These are phyloP conservation scores for Babyrousa celebensis DNA, from an alignment of 2,797 vertebrate species.

Conservation along the genomic window DNA sequence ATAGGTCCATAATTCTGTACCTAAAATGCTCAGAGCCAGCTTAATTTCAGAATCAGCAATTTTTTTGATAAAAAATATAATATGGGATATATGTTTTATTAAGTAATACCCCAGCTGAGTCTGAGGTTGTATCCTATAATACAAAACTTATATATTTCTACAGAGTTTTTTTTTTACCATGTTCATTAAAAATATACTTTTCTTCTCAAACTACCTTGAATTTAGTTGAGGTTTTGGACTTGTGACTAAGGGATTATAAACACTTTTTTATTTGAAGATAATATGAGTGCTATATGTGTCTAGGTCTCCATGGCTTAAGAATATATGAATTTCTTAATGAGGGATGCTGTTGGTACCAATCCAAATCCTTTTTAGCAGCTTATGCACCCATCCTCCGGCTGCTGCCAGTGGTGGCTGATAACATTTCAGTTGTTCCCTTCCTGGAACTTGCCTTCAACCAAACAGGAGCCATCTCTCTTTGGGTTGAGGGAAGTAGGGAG, in stretches of 20 bases:
- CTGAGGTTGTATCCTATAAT: conserved; percentile 27
- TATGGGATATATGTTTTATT: not conserved
- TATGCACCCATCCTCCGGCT: not conserved
- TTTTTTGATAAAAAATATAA: conserved; percentile 21
- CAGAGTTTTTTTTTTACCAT: not conserved
- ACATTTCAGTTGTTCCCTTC: not conserved
- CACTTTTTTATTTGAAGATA: conserved; percentile 12
- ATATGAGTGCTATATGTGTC: not conserved
- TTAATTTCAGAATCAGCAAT: conserved; percentile 1
- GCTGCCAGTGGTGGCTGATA: not conserved
- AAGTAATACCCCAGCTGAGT: not conserved
- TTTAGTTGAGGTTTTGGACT: not conserved
- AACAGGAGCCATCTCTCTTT: not conserved
- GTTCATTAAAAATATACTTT: conserved; percentile 48
- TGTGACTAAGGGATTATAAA: conserved; percentile 4
- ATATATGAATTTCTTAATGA: conserved; percentile 14
- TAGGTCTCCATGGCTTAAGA: conserved; percentile 6
- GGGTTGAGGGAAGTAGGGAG: not conserved
- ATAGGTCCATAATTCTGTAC: conserved; percentile 5
- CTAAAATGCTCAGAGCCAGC: not conserved
- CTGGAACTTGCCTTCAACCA: not conserved
- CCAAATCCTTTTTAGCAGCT: not conserved
- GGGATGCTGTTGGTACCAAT: not conserved
- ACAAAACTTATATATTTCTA: conserved; percentile 43
- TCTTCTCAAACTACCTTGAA: conserved; percentile 13